Percentiles rank a stretch among this genome's conserved stretches.
Conservation (phyloP, 1,140 invertebrate species). For the Pseudomyrmex sp. region DNA sequence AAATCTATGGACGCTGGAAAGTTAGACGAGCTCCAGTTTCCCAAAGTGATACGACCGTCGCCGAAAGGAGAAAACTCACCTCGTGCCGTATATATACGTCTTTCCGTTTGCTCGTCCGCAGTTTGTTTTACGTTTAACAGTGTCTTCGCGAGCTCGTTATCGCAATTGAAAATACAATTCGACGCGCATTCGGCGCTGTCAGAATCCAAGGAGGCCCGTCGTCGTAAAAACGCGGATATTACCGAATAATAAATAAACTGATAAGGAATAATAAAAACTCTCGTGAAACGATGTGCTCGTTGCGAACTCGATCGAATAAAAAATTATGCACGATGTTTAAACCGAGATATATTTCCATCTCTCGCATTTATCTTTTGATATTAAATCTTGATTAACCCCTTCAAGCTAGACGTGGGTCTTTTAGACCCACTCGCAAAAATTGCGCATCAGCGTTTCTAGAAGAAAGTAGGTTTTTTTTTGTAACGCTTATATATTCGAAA, state of each 20-base stretch:
- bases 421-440: too few relatives aligned
- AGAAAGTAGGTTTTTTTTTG: too few relatives aligned
- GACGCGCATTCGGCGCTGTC: not conserved
- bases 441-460: too few relatives aligned
- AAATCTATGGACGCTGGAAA: constrained; percentile 62
- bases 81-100: constrained; percentile 47
- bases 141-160: constrained; percentile 36
- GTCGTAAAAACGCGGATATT: constrained; percentile 7
- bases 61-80: not conserved
- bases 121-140: constrained; percentile 21
- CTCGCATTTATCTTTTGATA: too few relatives aligned
- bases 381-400: too few relatives aligned
- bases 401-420: too few relatives aligned
- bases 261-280: not conserved
- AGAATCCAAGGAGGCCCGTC: not conserved
- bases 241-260: not conserved
- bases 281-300: not conserved
- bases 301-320: not conserved
- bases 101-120: constrained; percentile 12
- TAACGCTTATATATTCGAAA: too few relatives aligned
- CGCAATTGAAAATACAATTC: not conserved
- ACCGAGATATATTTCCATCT: not conserved
- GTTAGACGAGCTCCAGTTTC: constrained; percentile 62
- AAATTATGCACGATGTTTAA: not conserved
- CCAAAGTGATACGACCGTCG: constrained; percentile 44